These are phyloP conservation scores for Carapus acus DNA, from an alignment of 2,797 vertebrate species.

Conservation along the genomic window DNA sequence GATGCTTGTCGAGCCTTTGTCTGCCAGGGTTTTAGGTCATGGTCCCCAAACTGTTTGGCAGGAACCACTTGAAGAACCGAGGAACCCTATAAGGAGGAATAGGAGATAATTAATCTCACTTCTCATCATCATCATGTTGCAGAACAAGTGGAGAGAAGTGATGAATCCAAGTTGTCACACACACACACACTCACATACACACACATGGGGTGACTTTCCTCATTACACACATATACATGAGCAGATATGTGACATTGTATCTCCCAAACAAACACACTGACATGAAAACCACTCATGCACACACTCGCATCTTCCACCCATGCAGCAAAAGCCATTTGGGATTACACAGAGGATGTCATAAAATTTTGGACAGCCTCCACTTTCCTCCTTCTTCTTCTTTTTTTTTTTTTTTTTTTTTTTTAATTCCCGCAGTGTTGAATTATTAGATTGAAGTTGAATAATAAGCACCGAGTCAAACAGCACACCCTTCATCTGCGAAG, in stretches of 20 bases:
- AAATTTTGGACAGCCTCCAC: slow-evolving; percentile 78
- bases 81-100: no score
- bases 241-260: slow-evolving; percentile 24
- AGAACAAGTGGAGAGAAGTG: background rate
- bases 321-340: slow-evolving; percentile 86
- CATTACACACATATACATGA: slow-evolving; percentile 5
- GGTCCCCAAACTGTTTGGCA: no score
- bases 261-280: slow-evolving; percentile 26
- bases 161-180: background rate
- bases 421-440: slow-evolving; percentile 95
- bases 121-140: slow-evolving; percentile 1
- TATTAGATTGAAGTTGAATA: slow-evolving; percentile 99
- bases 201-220: no score
- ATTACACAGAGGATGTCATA: slow-evolving; percentile 87
- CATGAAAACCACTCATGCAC: slow-evolving; percentile 55
- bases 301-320: slow-evolving; percentile 83
- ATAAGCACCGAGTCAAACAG: slow-evolving; percentile 99
- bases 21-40: no score
- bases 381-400: slow-evolving; percentile 3
- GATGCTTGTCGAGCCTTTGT: no score
- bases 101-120: no score
- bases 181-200: background rate
- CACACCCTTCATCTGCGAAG: slow-evolving; percentile 94
- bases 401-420: slow-evolving; percentile 78
- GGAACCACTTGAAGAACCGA: no score